A percentile compares a stretch with the other conserved stretches of the same genome.
These are phyloP conservation scores for Nothocercus julius DNA, from an alignment of 2,113 vertebrate species.

Conservation along the genomic window DNA sequence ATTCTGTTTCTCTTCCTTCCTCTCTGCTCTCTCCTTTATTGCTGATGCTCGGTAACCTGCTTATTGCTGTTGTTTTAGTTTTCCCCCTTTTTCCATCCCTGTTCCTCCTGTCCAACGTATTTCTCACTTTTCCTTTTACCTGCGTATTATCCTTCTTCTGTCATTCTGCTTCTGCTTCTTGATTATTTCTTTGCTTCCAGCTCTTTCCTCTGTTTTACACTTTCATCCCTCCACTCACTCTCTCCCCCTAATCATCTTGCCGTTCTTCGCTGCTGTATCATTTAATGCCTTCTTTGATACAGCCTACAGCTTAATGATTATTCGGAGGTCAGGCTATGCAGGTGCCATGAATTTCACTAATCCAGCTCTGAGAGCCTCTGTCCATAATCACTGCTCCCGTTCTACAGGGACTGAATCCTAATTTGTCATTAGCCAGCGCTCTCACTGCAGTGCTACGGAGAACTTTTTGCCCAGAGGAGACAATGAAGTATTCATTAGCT, in stretches of 20 bases:
- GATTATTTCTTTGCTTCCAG: conserved; percentile 1
- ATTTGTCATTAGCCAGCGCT: conserved; percentile 71
- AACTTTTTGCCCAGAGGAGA: conserved; percentile 71
- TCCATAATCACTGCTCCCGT: conserved; percentile 74
- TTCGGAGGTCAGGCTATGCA: conserved; percentile 80
- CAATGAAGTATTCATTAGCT: conserved; percentile 78
- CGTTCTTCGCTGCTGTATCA: conserved; percentile 69
- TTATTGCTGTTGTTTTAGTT: not conserved
- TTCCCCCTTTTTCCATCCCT: not conserved
- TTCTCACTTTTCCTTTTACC: not conserved
- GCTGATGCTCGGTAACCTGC: not conserved
- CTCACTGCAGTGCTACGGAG: conserved; percentile 59
- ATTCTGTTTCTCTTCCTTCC: not conserved
- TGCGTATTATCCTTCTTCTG: not conserved
- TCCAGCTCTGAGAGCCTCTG: conserved; percentile 80
- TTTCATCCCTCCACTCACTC: not conserved
- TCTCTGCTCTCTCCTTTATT: not conserved
- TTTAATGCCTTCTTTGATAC: conserved; percentile 84
- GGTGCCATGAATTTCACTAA: conserved; percentile 78
- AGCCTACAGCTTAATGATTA: conserved; percentile 81
- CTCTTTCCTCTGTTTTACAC: not conserved
- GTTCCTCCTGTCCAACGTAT: not conserved
- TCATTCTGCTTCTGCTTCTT: not conserved
- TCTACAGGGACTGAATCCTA: conserved; percentile 78
- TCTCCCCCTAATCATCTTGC: conserved; percentile 48